Conservation (phyloP, 2,888 invertebrate species). For the Chesias legatella region DNA sequence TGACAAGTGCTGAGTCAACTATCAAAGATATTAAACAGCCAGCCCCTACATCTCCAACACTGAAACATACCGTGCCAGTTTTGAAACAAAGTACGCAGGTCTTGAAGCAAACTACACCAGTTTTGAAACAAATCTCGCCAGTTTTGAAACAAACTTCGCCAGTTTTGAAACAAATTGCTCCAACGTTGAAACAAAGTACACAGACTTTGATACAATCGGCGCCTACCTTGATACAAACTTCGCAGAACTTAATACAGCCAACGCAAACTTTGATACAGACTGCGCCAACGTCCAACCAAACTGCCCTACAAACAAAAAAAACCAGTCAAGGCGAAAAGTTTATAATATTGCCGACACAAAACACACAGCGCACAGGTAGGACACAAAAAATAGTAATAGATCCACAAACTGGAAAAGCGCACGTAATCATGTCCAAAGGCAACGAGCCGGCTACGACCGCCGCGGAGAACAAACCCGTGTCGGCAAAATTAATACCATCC, state of each 20-base stretch:
- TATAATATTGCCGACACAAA: slow-evolving; percentile 64
- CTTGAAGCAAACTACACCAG: slow-evolving; percentile 1
- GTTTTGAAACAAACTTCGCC: slow-evolving; percentile 12
- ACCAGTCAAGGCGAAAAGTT: slow-evolving; percentile 54
- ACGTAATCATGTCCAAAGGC: slow-evolving; percentile 60
- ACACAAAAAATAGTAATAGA: slow-evolving; percentile 74
- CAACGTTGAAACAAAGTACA: slow-evolving; percentile 7
- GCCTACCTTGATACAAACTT: slow-evolving; percentile 9
- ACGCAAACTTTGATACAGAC: slow-evolving; percentile 9
- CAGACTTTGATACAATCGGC: slow-evolving; percentile 7
- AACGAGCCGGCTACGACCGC: slow-evolving; percentile 41
- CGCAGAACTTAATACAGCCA: slow-evolving; percentile 8
- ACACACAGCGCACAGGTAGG: slow-evolving; percentile 55
- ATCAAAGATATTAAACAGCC: slow-evolving; percentile 53
- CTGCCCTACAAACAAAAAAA: slow-evolving; percentile 52
- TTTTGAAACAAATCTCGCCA: slow-evolving; percentile 2
- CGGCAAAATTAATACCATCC: slow-evolving; percentile 62
- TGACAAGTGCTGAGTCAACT: slow-evolving; percentile 61
- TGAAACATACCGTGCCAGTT: slow-evolving; percentile 10
- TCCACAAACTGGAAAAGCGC: slow-evolving; percentile 72
- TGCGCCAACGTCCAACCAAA: slow-evolving; percentile 44
- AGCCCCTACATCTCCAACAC: slow-evolving; percentile 19
- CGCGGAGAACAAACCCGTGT: slow-evolving; percentile 58
- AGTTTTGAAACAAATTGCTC: slow-evolving; percentile 1
- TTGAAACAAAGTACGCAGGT: slow-evolving; percentile 1